Evolutionary conservation across 2,888 invertebrate genomes (phyloP), one percentile per base, ranked within the genome.

Genomic region (Eupithecia centaureata): DNA sequence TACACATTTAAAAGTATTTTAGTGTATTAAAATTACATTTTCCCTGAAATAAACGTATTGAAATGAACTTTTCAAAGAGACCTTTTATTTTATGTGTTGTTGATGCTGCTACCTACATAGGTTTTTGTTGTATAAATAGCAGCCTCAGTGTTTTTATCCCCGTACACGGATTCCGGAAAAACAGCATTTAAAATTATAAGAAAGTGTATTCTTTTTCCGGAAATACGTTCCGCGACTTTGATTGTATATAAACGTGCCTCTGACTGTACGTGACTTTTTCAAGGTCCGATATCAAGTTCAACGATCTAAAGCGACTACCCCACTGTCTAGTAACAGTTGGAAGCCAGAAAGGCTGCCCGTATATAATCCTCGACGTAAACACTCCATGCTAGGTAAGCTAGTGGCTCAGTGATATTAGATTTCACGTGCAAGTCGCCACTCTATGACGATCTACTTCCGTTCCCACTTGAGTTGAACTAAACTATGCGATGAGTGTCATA

Each of bases 401-500:
- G 30, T 12, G 1, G 27, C 28, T 32, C 57, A 65, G 25, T 38
- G 60, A 60, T 69, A 65, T 69, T 60, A 63, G 47, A 63, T 69
- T 65, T 56, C 65, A 35, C 33, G 33, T 22, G 22, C 47, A 54
- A 59, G 33, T 61, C 42, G 35, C 65, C 63, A 63, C 69, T 69
- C 54, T 57, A 51, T 59, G 68, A 59, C 51, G 56, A 69, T 69
- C 54, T 60, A 52, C 27, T 52, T 60, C 56, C 10, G 65, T 60
- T 63, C 57, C 35, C 60, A 30, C 47, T 27, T 27, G 25, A 52
- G 8, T 25, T 4, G 27, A 52, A 25, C 62, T 69, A 63, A 65
- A 65, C 63, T 65, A 69, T 51, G 47, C 47, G 60, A 47, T n/a
- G n/a, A n/a, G n/a, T n/a, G 5, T 28, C 13, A 3, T 47, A 65